Conservation (phyloP, 2,113 vertebrate genomes). For the Austrofundulus limnaeus region DNA sequence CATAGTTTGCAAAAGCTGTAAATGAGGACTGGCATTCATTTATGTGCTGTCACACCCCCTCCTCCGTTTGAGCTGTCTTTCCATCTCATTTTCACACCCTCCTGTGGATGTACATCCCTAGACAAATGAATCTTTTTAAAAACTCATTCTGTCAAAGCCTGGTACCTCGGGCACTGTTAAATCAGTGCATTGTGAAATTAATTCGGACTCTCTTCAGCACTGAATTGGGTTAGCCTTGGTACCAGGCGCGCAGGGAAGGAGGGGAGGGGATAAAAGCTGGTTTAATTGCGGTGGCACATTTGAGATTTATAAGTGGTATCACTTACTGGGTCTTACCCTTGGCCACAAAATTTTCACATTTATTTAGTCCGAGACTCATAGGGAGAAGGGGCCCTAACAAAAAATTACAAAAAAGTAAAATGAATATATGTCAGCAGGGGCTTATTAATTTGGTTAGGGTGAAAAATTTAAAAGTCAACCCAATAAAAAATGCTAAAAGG, state of each 20-base stretch:
- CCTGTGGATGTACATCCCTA: constrained; percentile 73
- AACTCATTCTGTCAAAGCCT: constrained; percentile 79
- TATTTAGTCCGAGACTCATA: constrained; percentile 61
- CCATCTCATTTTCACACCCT: constrained; percentile 69
- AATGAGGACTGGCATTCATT: constrained; percentile 53
- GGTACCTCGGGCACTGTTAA: constrained; percentile 81
- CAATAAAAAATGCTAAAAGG: constrained; percentile 26
- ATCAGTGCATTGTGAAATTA: constrained; percentile 83
- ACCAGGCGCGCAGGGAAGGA: constrained; percentile 58
- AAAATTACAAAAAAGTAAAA: constrained; percentile 28
- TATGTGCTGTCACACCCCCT: constrained; percentile 43
- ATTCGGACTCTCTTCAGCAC: constrained; percentile 77
- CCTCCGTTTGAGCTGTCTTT: constrained; percentile 52
- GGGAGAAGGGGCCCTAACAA: constrained; percentile 41
- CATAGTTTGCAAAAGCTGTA: constrained; percentile 37
- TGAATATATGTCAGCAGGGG: constrained; percentile 45
- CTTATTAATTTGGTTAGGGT: constrained; percentile 63
- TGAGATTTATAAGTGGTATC: constrained; percentile 77
- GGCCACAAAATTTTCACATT: constrained; percentile 68
- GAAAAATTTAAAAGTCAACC: constrained; percentile 41
- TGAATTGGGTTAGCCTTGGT: constrained; percentile 80
- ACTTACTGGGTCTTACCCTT: constrained; percentile 71
- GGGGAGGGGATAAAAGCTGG: constrained; percentile 66
- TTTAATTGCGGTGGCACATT: constrained; percentile 80
- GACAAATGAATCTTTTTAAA: constrained; percentile 80